These are phyloP conservation scores for Lasiurus borealis DNA, from an alignment of 2,113 vertebrate genomes.

Conservation along the genomic window DNA sequence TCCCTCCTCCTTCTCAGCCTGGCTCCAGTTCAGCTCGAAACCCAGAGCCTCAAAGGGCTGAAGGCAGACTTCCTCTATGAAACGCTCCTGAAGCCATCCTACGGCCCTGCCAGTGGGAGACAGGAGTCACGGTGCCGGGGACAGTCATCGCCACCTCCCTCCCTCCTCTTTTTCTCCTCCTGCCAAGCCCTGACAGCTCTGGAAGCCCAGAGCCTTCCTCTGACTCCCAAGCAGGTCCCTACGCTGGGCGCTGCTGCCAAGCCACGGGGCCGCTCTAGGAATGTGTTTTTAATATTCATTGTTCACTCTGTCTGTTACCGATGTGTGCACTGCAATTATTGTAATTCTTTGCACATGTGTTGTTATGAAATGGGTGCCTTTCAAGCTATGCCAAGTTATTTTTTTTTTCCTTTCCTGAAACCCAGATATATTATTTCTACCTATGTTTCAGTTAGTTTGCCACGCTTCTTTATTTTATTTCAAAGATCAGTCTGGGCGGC, in stretches of 20 bases:
- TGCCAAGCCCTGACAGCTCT: conserved; percentile 74
- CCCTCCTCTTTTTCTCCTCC: neutral
- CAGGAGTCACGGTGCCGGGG: conserved; percentile 45
- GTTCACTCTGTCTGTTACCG: conserved; percentile 85
- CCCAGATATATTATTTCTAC: conserved; percentile 87
- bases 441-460: conserved; percentile 85
- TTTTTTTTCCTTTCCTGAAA: conserved; percentile 77
- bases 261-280: conserved; percentile 81
- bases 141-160: conserved; percentile 22
- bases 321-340: conserved; percentile 87
- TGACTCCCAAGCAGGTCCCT: conserved; percentile 72
- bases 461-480: conserved; percentile 78
- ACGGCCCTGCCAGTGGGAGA: neutral
- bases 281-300: conserved; percentile 89
- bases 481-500: conserved; percentile 81
- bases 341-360: conserved; percentile 89
- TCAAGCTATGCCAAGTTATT: conserved; percentile 86
- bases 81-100: conserved; percentile 65
- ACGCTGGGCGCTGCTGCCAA: conserved; percentile 75
- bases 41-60: conserved; percentile 56
- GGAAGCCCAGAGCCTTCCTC: conserved; percentile 59
- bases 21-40: conserved; percentile 69
- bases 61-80: conserved; percentile 71
- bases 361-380: conserved; percentile 87
- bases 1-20: conserved; percentile 66